Base-by-base conservation (phyloP, 2,113 vertebrate species). In the Oryzias melastigma region DNA sequence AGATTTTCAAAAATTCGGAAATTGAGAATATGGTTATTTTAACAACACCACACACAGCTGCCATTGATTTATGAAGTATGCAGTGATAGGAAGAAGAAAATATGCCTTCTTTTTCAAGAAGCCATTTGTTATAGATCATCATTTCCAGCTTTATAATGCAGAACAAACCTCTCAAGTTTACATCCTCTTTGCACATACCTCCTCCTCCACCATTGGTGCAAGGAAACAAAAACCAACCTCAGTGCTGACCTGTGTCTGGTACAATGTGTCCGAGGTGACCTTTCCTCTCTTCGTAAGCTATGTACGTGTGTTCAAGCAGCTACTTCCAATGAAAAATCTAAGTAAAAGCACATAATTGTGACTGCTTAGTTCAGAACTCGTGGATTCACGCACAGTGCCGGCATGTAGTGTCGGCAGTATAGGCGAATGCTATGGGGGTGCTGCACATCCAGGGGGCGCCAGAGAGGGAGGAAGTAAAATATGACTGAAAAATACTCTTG, bases 251-350 rank as follows among this genome's bases (percentile, higher is more conserved):
- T 59, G 45, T 52, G 70, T 81, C 75, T 69, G 62, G 35, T 24
- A 66, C 60, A 73, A n/a, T 62, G 55, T 72, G 62, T 68, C 45
- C 56, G 18, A 1, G 13, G 48, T 71, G 71, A 84, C 66, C 65
- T 65, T 74, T 55, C 58, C 56, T 53, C 58, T 72, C 53, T 20
- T 72, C 7, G 8, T 12, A 35, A 35, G 35, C 29, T 35, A 8
- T 12, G 35, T 35, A 12, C 35, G 6, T 8, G 7, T 7, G 29
- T 7, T 29, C 29, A 29, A 35, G 29, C 1, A 10, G 7, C 7
- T 8, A 35, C 29, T 35, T 35, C 3, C 10, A 35, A 35, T 10
- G 29, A 35, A 35, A 35, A 35, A 8, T 35, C 35, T 1, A 3
- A 12, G 35, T 35, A 35, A 35, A 35, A 3, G 35, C 10, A 35